phyloP scores from a whole-genome alignment of 1,140 invertebrate genomes.

The Uloborus diversus region DNA sequence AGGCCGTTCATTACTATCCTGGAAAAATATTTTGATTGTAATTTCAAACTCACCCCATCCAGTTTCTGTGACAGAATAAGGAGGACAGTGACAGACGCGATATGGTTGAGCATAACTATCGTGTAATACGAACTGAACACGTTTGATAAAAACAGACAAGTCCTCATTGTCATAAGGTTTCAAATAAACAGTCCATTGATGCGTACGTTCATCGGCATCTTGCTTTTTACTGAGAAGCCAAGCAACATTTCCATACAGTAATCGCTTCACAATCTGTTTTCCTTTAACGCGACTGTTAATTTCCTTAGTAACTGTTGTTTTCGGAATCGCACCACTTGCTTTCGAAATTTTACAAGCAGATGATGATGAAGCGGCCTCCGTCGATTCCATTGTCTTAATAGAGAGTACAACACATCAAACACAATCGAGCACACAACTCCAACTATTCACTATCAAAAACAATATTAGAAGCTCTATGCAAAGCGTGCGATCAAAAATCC shows the following conservation, averaged over 20 bases:
- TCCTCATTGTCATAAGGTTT: conserved; percentile 88
- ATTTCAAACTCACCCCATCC: conserved; percentile 99
- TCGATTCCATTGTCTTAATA: no score
- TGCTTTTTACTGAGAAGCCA: conserved; percentile 91
- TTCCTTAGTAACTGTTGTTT: no score
- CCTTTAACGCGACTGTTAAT: conserved; percentile 71
- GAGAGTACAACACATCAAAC: no score
- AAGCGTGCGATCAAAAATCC: no score
- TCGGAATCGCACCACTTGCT: no score
- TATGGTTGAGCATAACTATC: conserved; percentile 97
- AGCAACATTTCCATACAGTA: conserved; percentile 96
- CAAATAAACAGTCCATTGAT: conserved; percentile 99
- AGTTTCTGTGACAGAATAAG: conserved; percentile 97
- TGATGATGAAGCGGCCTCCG: no score
- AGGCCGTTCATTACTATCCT: conserved; percentile 83
- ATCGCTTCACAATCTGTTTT: conserved; percentile 90
- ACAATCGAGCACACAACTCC: no score
- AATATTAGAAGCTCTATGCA: no score
- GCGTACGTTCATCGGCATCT: conserved; percentile 97
- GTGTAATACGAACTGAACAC: conserved; percentile 97
- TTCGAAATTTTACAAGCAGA: no score
- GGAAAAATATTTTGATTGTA: conserved; percentile 97
- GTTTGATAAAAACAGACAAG: conserved; percentile 93
- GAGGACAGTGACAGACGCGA: conserved; percentile 74
- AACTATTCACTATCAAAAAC: no score